phyloP scores from a whole-genome alignment of 1,140 invertebrate genomes.

The Halictus rubicundus region DNA sequence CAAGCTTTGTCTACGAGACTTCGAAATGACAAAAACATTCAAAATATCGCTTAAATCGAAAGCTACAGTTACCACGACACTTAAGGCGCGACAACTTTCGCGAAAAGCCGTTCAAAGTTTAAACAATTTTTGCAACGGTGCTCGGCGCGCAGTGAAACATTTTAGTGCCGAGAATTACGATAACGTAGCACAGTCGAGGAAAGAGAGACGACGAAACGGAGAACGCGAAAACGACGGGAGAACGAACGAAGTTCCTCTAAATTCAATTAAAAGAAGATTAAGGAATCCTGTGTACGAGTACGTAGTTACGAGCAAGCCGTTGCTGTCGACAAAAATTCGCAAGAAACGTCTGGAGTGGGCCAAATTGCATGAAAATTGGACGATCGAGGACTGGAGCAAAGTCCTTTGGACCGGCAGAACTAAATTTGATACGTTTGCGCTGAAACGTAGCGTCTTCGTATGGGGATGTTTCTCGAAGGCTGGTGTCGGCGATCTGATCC shows the following conservation, averaged over 20 bases:
- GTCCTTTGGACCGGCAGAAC: not conserved
- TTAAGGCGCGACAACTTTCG: not conserved
- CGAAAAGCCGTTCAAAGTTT: not conserved
- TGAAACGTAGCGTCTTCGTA: not conserved
- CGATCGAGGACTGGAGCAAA: not conserved
- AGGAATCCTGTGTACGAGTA: not conserved
- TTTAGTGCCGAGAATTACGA: not conserved
- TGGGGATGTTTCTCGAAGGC: not conserved
- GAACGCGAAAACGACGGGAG: not conserved
- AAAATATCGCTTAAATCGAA: not conserved
- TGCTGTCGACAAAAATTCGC: not conserved
- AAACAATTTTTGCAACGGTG: not conserved
- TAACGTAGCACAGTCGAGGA: not conserved
- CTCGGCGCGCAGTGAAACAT: not conserved
- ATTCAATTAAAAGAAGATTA: not conserved
- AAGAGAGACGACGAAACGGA: not conserved
- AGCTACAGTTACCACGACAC: not conserved
- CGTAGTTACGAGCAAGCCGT: not conserved
- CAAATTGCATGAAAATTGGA: not conserved
- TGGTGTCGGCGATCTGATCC: not conserved
- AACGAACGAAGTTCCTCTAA: not conserved
- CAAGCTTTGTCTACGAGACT: not conserved
- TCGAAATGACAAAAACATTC: not conserved
- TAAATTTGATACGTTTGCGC: not conserved
- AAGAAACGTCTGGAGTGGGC: not conserved